Evolutionary conservation across 2,113 vertebrate species (phyloP).

Genomic region (Oryzias melastigma): DNA sequence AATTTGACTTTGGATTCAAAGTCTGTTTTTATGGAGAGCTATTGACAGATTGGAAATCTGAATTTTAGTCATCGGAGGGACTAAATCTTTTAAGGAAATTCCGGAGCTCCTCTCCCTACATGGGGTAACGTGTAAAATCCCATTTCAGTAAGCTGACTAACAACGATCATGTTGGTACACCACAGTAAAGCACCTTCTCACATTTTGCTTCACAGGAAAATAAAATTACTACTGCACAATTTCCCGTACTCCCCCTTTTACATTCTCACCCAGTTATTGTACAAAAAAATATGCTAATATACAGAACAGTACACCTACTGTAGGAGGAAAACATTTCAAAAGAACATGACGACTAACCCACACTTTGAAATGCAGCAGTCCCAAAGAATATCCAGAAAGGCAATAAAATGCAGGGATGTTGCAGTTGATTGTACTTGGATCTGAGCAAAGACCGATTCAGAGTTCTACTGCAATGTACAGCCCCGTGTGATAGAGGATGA

Average conservation of each 20-base stretch:
- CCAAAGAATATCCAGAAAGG: constrained; percentile 57
- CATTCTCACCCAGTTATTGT: constrained; percentile 75
- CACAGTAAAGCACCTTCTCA: constrained; percentile 76
- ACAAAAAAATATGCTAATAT: constrained; percentile 74
- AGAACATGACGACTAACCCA: constrained; percentile 41
- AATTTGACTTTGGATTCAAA: not conserved
- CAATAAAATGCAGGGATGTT: constrained; percentile 49
- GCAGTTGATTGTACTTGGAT: constrained; percentile 33
- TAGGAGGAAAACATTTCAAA: constrained; percentile 55
- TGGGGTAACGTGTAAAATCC: constrained; percentile 37
- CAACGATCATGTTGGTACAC: constrained; percentile 68
- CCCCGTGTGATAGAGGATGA: constrained; percentile 23
- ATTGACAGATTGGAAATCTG: not conserved
- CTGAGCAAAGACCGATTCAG: constrained; percentile 25
- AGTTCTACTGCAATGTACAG: constrained; percentile 49
- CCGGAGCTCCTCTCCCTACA: constrained; percentile 4
- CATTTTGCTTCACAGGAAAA: constrained; percentile 72
- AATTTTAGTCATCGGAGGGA: constrained; percentile 19
- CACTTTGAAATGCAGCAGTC: constrained; percentile 47
- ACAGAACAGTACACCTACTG: constrained; percentile 71
- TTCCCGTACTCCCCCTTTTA: constrained; percentile 54
- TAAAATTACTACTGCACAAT: constrained; percentile 73
- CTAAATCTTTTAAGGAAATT: constrained; percentile 18
- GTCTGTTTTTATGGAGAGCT: not conserved
- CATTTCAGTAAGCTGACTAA: constrained; percentile 56